These are phyloP conservation scores for Eupeodes latifasciatus DNA, from an alignment of 2,888 invertebrate species.

Conservation along the genomic window DNA sequence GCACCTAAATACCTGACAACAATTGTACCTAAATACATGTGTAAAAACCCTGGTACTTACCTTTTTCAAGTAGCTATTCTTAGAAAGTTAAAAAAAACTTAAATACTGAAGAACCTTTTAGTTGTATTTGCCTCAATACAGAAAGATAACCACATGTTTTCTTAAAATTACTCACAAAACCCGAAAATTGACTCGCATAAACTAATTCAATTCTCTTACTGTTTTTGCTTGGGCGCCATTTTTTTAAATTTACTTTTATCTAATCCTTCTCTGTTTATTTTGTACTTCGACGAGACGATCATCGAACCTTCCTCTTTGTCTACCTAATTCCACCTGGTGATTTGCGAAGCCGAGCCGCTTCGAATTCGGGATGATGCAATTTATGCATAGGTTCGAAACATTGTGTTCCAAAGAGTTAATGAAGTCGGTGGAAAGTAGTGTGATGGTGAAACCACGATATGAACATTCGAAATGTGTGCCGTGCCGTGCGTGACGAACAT, in stretches of 20 bases:
- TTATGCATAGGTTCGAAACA: neutral
- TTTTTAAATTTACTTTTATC: neutral
- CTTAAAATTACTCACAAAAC: too few relatives aligned
- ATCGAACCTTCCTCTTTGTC: neutral
- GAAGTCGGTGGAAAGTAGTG: neutral
- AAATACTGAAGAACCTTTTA: too few relatives aligned
- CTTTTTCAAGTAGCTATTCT: too few relatives aligned
- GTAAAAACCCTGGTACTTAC: too few relatives aligned
- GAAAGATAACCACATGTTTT: too few relatives aligned
- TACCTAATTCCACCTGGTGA: conserved; percentile 4
- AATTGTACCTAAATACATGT: too few relatives aligned
- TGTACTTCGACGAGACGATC: neutral
- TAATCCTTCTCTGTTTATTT: neutral
- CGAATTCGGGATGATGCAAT: neutral
- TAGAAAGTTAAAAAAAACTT: too few relatives aligned
- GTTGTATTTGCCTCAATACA: too few relatives aligned
- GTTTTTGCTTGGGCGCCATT: neutral
- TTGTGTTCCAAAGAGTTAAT: too few relatives aligned
- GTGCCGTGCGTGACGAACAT: conserved; percentile 14
- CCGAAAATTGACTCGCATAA: too few relatives aligned
- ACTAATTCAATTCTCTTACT: neutral
- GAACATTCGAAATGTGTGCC: conserved; percentile 20
- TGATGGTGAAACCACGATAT: conserved; percentile 19
- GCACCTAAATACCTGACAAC: too few relatives aligned
- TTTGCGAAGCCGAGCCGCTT: conserved; percentile 2